Base-by-base conservation (phyloP, 1,140 invertebrate species). In the Pseudobourletiella spinata region DNA sequence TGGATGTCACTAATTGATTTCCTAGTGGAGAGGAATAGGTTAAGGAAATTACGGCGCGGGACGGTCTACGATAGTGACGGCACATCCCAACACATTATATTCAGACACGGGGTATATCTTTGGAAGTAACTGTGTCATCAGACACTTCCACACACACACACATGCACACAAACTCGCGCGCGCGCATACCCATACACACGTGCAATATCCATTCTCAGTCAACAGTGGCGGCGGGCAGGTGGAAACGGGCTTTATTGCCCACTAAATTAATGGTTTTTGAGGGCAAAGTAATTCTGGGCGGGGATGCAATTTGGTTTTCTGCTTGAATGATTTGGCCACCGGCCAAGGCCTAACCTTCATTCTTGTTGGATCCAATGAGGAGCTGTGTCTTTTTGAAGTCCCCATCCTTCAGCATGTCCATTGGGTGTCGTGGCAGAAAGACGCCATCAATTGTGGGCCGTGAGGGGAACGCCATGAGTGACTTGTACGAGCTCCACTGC, bases 401-500 rank as follows among this genome's bases (percentile, higher is more conserved):
- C 0, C 84, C 85, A 64, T 88, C 86, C 59, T 82, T 81, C 64
- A 92, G 77, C 76, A 92, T 79, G 43, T 88, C 87, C 69, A 89
- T 80, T 0, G 89, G 89, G 76, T 91, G 85, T 70, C 87, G 86
- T 0, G 89, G 86, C 44, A 92, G 75, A 74, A 91, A 90, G 42
- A 84, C 80, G 0, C 89, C 89, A 71, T 93, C 89, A 20, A 93
- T 87, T 14, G 89, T 92, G 0, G 89, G 89, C 0, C 87, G 88
- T 0, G 88, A 91, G 0, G 89, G 88, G 71, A 91, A 91, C 15
- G 87, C 88, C n/a, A 91, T 80, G 67, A 91, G 89, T 2, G 87
- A 87, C 59, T 83, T 83, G 72, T 91, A 92, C n/a, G 86, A 89
- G 73, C 91, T 91, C 89, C 89, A 91, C 73, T 93, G 89, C 70